phyloP scores from a whole-genome alignment of 2,113 vertebrate genomes.

The Holacanthus passer region DNA sequence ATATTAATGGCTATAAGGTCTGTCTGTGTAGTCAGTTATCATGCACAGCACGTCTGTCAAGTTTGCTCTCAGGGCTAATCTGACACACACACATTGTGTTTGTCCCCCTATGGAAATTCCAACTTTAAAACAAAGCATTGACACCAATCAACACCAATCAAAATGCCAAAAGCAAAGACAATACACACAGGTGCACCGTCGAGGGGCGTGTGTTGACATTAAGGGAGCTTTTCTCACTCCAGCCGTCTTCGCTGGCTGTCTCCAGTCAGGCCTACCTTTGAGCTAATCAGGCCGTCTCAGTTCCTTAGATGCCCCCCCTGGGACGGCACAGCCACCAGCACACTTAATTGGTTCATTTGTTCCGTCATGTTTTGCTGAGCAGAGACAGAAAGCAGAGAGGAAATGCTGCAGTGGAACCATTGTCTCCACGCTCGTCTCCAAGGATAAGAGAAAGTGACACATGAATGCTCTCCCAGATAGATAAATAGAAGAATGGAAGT shows the following conservation, averaged over 20 bases:
- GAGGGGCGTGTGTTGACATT: slow-evolving; percentile 44
- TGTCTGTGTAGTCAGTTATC: slow-evolving; percentile 29
- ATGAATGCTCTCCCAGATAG: slow-evolving; percentile 77
- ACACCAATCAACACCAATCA: slow-evolving; percentile 63
- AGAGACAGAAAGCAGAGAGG: slow-evolving; percentile 80
- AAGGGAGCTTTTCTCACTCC: slow-evolving; percentile 56
- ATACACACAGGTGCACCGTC: slow-evolving; percentile 40
- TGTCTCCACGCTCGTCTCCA: slow-evolving; percentile 77
- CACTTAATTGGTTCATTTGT: slow-evolving; percentile 88
- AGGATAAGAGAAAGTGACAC: slow-evolving; percentile 80
- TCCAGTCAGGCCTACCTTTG: slow-evolving; percentile 79
- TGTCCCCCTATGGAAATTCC: not conserved
- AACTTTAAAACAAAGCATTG: slow-evolving; percentile 44
- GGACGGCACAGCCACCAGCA: slow-evolving; percentile 77
- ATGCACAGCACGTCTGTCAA: slow-evolving; percentile 40
- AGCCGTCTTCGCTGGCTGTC: slow-evolving; percentile 64
- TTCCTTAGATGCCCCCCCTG: slow-evolving; percentile 71
- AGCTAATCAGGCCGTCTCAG: slow-evolving; percentile 83
- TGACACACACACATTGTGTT: slow-evolving; percentile 31
- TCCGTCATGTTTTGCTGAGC: slow-evolving; percentile 85
- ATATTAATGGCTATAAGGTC: slow-evolving; percentile 17
- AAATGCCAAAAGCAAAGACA: slow-evolving; percentile 38
- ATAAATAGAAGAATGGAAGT: slow-evolving; percentile 77
- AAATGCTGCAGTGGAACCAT: slow-evolving; percentile 77
- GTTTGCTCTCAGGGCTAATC: slow-evolving; percentile 13